These are phyloP conservation scores for Cisticola juncidis DNA, from an alignment of 2,113 vertebrate genomes.

Conservation along the genomic window DNA sequence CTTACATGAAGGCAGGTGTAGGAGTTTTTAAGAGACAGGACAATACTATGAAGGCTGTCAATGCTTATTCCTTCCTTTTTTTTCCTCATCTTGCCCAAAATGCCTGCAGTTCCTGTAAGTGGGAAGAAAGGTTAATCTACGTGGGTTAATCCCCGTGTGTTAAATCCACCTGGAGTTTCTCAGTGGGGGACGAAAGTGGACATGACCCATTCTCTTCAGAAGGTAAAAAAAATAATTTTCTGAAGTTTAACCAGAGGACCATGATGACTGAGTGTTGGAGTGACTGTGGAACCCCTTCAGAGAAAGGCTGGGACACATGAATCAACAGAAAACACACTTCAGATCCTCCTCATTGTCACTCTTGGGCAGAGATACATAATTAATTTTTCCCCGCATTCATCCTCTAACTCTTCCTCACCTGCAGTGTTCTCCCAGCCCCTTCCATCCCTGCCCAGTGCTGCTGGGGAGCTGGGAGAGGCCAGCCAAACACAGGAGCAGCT, in stretches of 20 bases:
- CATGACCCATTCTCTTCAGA: background rate
- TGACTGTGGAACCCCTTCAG: background rate
- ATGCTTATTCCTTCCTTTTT: background rate
- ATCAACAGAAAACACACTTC: background rate
- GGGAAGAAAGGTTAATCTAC: background rate
- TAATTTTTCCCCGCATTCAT: background rate
- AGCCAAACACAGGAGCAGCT: background rate
- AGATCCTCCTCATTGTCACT: background rate
- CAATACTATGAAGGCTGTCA: background rate
- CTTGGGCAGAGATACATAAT: background rate
- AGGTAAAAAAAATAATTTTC: background rate
- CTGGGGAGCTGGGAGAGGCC: background rate
- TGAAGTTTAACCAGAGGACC: background rate
- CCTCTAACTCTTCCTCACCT: background rate
- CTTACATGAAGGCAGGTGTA: background rate
- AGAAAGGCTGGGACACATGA: background rate
- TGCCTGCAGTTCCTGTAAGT: background rate
- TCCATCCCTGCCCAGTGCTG: background rate
- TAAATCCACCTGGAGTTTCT: background rate
- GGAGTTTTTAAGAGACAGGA: background rate
- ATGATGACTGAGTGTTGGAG: background rate
- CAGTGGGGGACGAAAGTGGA: background rate
- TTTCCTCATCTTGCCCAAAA: background rate
- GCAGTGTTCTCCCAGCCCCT: background rate
- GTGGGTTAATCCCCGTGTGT: background rate